Evolutionary conservation across 2,888 invertebrate genomes (phyloP).

Genomic region (Conistra vaccinii): DNA sequence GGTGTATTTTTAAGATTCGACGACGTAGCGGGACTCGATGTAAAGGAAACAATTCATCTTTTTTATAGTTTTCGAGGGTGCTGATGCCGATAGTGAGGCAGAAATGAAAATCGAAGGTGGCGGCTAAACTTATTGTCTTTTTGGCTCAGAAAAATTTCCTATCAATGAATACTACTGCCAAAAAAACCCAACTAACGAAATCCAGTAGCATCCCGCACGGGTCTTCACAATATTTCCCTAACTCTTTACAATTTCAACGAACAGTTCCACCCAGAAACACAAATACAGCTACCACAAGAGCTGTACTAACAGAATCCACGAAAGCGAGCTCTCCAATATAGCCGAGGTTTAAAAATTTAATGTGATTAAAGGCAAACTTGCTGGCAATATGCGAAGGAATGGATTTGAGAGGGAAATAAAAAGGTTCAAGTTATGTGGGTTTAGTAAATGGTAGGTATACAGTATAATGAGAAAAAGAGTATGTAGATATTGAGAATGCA

Average conservation of each 20-base stretch:
- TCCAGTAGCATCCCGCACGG: not conserved
- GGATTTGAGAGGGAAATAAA: slow-evolving; percentile 43
- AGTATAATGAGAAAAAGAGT: not conserved
- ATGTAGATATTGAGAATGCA: slow-evolving; percentile 13
- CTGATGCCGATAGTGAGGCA: not conserved
- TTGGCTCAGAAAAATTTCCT: not conserved
- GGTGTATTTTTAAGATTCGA: too few species aligned
- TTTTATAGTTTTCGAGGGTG: not conserved
- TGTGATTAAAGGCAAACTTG: slow-evolving; percentile 72
- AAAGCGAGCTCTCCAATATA: slow-evolving; percentile 42
- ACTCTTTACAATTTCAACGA: not conserved
- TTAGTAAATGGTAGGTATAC: not conserved
- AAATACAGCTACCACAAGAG: slow-evolving; percentile 40
- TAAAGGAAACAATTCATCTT: too few species aligned
- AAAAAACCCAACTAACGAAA: not conserved
- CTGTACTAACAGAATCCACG: slow-evolving; percentile 37
- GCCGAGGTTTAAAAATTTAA: slow-evolving; percentile 69
- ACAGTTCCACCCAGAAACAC: slow-evolving; percentile 20
- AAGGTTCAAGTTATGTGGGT: slow-evolving; percentile 24
- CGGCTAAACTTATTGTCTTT: too few species aligned
- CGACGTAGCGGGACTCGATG: too few species aligned
- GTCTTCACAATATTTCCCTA: not conserved
- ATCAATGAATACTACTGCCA: not conserved
- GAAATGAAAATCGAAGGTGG: not conserved
- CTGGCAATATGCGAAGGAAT: slow-evolving; percentile 15